Percentiles rank a stretch among this genome's conserved stretches.
phyloP scores from a whole-genome alignment of 2,113 vertebrate species.

The Lichenostomus cassidix region DNA sequence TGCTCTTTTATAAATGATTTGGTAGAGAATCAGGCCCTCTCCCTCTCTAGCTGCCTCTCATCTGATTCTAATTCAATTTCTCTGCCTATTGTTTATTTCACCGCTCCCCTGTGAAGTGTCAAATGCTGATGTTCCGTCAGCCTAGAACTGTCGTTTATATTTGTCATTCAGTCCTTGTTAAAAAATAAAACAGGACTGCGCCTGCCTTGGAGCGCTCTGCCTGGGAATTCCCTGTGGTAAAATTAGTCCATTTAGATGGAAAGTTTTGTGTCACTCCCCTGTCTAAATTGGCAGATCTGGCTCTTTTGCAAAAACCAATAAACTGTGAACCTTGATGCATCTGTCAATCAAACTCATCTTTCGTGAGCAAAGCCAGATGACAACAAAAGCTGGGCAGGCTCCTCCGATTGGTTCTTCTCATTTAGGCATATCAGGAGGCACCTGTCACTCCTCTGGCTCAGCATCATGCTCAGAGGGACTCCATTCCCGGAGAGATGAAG shows the following conservation, averaged over 20 bases:
- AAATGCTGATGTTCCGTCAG: constrained; percentile 87
- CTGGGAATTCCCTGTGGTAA: constrained; percentile 90
- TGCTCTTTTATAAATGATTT: constrained; percentile 43
- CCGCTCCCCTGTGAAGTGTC: constrained; percentile 88
- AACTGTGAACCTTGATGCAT: constrained; percentile 92
- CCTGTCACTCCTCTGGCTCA: constrained; percentile 81
- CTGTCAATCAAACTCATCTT: constrained; percentile 90
- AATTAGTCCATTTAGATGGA: constrained; percentile 94
- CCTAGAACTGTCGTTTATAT: constrained; percentile 86
- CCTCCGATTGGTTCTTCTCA: constrained; percentile 83
- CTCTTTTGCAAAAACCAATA: constrained; percentile 91
- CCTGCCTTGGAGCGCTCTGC: constrained; percentile 80
- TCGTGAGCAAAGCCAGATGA: constrained; percentile 86
- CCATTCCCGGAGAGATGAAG: constrained; percentile 59
- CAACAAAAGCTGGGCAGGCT: constrained; percentile 79
- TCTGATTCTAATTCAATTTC: constrained; percentile 86
- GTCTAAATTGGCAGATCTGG: constrained; percentile 95
- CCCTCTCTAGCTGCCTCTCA: constrained; percentile 67
- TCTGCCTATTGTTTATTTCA: constrained; percentile 88
- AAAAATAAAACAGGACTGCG: constrained; percentile 80
- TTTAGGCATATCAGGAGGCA: constrained; percentile 90
- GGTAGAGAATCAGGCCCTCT: constrained; percentile 46
- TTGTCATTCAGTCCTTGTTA: constrained; percentile 93
- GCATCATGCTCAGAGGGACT: constrained; percentile 71
- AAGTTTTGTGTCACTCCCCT: constrained; percentile 93